phyloP scores from a whole-genome alignment of 2,113 vertebrate genomes.

The Piprites chloris region DNA sequence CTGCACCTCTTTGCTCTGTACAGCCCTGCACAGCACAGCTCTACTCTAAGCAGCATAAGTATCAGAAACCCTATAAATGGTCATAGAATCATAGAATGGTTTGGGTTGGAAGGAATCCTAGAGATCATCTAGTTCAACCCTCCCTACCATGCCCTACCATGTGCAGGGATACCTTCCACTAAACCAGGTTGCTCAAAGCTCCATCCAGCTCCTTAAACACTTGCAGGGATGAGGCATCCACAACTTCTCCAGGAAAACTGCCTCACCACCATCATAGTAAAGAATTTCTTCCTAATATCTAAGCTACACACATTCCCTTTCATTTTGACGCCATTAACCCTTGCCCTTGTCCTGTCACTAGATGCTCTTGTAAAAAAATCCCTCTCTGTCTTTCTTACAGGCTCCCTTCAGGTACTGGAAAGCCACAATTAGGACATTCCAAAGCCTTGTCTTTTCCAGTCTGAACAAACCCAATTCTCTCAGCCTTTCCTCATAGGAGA shows the following conservation, averaged over 20 bases:
- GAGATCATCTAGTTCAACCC: neutral
- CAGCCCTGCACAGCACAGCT: neutral
- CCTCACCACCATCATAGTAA: neutral
- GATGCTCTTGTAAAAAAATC: neutral
- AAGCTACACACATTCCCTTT: neutral
- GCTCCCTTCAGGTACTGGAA: neutral
- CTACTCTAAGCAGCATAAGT: neutral
- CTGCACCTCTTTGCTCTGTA: neutral
- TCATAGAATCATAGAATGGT: neutral
- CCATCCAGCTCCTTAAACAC: neutral
- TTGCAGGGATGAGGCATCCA: neutral
- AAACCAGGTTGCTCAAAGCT: neutral
- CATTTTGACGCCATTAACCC: neutral
- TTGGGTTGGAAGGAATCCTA: neutral
- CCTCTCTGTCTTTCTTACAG: neutral
- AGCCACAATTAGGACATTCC: neutral
- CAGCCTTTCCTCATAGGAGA: neutral
- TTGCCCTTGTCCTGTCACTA: neutral
- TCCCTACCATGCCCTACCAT: no score
- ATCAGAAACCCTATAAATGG: neutral
- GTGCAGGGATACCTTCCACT: neutral
- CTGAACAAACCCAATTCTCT: neutral
- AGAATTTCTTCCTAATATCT: neutral
- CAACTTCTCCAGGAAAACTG: neutral
- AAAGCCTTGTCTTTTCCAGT: neutral